Base-by-base conservation (phyloP, 2,113 vertebrate species). In the Vireo altiloquus region DNA sequence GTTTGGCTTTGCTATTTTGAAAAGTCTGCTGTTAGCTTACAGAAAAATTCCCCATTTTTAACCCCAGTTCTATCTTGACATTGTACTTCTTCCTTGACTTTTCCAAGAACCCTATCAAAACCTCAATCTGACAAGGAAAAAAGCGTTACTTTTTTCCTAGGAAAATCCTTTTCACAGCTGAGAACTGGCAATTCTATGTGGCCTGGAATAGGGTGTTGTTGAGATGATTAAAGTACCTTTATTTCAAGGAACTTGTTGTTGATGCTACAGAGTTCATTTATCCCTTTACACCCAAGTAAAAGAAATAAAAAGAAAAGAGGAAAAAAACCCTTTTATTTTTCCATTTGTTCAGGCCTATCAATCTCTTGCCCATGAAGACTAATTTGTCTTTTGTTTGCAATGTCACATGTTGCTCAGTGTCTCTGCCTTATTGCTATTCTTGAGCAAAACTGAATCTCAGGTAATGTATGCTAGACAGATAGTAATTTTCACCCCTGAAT, bases 381-480 rank as follows among this genome's bases (percentile, higher is more conserved):
- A 88, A 92, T 94, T 92, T 92, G 49, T 82, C 82, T 91, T 94
- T 79, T 90, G 42, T 82, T 95, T 95, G 87, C 81, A 66, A 21
- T 92, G 89, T 91, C 53, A 79, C 82, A 39, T 95, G 78, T 94
- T 87, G 74, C 53, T 95, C 74, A 65, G 28, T 92, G 66, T 39
- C 30, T 92, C 72, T 89, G 78, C 72, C 77, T 91, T 91, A 78
- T 84, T 96, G 80, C 76, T 94, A 60, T 93, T 94, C 86, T 74
- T 90, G 39, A 93, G 72, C 65, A 69, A 95, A 94, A 82, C 56
- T 52, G 74, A 82, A 37, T 94, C 53, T 91, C 75, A 60, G 65
- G 83, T 91, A 91, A 89, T 79, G 57, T 89, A 61, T 94, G 70
- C 81, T 85, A 76, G 74, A 46, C 46, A 91, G 91, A 87, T 79